Percentiles rank a stretch among this genome's conserved stretches.
Conservation (phyloP, 2,888 invertebrate species). For the Zygogramma bicolorata region DNA sequence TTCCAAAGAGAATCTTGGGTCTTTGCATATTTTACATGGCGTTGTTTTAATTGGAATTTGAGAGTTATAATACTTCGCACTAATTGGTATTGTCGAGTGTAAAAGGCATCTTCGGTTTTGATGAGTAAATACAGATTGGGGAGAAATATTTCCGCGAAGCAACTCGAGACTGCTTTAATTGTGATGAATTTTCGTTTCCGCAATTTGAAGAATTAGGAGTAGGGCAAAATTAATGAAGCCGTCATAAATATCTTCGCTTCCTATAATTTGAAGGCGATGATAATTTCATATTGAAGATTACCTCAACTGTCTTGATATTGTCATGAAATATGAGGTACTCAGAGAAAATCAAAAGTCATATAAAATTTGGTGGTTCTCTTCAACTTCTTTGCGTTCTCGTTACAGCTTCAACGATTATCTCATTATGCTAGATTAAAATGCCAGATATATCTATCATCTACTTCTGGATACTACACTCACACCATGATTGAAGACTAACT, state of each 20-base stretch:
- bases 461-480: too few relatives aligned
- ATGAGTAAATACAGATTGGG: background rate
- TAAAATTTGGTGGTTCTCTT: too few relatives aligned
- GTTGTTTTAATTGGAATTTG: constrained; percentile 6
- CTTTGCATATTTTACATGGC: background rate
- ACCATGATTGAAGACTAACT: too few relatives aligned
- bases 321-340: too few relatives aligned
- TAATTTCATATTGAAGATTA: too few relatives aligned
- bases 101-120: background rate
- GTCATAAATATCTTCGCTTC: background rate
- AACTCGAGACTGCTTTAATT: background rate
- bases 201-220: background rate
- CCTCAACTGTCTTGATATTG: too few relatives aligned
- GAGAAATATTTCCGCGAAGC: background rate
- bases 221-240: background rate
- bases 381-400: too few relatives aligned
- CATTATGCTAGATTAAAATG: too few relatives aligned
- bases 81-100: constrained; percentile 7
- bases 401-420: too few relatives aligned
- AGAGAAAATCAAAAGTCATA: too few relatives aligned
- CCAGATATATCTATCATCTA: too few relatives aligned
- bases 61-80: constrained; percentile 2
- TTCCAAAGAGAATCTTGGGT: constrained; percentile 3
- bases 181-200: background rate
- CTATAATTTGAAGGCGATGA: too few relatives aligned